A percentile compares a stretch with the other conserved stretches of the same genome.
Conservation (phyloP, 2,888 invertebrate species). For the Folsomia manolachei region DNA sequence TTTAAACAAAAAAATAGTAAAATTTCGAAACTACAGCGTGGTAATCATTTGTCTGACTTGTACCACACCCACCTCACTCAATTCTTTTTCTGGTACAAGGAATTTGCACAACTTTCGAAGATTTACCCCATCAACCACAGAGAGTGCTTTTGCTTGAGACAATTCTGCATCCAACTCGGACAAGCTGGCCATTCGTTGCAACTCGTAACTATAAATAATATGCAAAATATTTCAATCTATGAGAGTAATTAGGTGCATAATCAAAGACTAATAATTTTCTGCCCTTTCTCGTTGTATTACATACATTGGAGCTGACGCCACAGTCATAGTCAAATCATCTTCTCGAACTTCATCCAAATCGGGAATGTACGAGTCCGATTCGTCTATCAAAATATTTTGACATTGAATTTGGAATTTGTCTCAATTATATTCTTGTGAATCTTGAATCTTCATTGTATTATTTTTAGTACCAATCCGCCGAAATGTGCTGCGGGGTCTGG, state of each 20-base stretch:
- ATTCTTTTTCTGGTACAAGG: slow-evolving; percentile 45
- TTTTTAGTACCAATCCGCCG: neutral
- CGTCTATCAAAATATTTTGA: slow-evolving; percentile 29
- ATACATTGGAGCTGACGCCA: slow-evolving; percentile 48
- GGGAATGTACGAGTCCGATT: slow-evolving; percentile 43
- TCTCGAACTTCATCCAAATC: slow-evolving; percentile 49
- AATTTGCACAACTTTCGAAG: slow-evolving; percentile 43
- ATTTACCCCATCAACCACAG: slow-evolving; percentile 46
- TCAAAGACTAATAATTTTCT: no score
- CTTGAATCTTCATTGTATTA: neutral
- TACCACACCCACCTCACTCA: slow-evolving; percentile 35
- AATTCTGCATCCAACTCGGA: slow-evolving; percentile 50
- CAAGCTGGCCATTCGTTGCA: slow-evolving; percentile 47
- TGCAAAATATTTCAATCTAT: no score
- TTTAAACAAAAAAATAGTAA: neutral
- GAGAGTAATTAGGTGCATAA: neutral
- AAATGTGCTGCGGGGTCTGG: neutral
- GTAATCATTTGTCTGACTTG: neutral
- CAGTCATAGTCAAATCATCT: slow-evolving; percentile 46
- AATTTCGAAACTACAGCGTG: neutral
- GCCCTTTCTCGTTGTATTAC: no score
- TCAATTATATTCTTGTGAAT: neutral
- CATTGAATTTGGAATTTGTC: neutral
- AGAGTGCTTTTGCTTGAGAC: slow-evolving; percentile 45
- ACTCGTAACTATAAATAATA: slow-evolving; percentile 39